These are phyloP conservation scores for Hymenopus coronatus DNA, from an alignment of 2,888 invertebrate genomes.

Conservation along the genomic window DNA sequence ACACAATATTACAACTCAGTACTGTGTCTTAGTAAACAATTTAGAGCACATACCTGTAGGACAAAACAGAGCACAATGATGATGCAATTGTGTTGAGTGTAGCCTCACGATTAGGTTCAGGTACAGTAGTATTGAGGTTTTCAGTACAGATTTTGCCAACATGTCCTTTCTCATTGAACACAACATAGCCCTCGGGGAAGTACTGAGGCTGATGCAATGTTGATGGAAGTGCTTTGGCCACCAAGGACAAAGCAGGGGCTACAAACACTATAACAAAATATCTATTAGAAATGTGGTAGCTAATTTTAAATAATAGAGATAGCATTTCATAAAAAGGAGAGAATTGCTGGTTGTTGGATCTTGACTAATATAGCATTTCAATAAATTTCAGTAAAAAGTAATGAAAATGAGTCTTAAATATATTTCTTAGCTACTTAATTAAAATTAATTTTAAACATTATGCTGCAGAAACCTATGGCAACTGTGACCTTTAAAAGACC, in stretches of 20 bases:
- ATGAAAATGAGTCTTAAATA: too few species aligned
- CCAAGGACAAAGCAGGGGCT: constrained; percentile 64
- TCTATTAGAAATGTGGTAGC: not conserved
- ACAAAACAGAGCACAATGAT: constrained; percentile 73
- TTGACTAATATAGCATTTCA: too few species aligned
- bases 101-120: constrained; percentile 49
- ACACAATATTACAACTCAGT: too few species aligned
- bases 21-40: not conserved
- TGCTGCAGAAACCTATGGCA: too few species aligned
- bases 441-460: too few species aligned
- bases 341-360: too few species aligned
- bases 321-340: too few species aligned
- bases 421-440: too few species aligned
- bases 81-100: constrained; percentile 69
- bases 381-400: too few species aligned
- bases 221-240: constrained; percentile 57
- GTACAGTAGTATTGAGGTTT: constrained; percentile 63
- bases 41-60: constrained; percentile 62
- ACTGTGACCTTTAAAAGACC: too few species aligned
- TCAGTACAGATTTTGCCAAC: constrained; percentile 70
- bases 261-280: constrained; percentile 62
- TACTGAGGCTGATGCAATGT: constrained; percentile 70
- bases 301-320: not conserved
- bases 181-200: constrained; percentile 74
- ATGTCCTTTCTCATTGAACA: constrained; percentile 67